Evolutionary conservation across 2,113 vertebrate genomes (phyloP), one percentile per base, ranked within the genome.

Genomic region (Cettia cetti): DNA sequence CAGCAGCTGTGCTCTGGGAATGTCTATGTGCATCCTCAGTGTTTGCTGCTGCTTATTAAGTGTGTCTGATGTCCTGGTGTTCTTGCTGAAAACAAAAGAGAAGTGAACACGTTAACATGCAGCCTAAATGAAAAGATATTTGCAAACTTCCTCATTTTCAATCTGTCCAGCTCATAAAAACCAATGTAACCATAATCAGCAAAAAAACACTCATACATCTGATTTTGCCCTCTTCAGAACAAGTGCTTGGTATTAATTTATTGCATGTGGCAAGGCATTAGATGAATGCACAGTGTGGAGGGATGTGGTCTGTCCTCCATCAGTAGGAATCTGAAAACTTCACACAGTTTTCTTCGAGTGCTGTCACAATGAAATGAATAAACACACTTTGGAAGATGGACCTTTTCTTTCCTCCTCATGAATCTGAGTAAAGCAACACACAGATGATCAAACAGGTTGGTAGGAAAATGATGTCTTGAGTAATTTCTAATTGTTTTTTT

Each of bases 21-120:
- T 99, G 94, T 99, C 99, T 60, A 99, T 99, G 97, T 99, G 99
- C 99, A 99, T 99, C 82, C 99, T 97, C 78, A 99, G 92, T 0
- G 99, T 99, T 96, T 99, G 99, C 93, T 99, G 99, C 95, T 99
- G 99, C 96, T 99, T 99, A 95, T 99, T 99, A 84, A 99, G 97
- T 3, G 99, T 99, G 87, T 99, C 99, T 2, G 99, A 99, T 3
- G 99, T 99, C 90, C 99, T 98, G 5, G 99, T 99, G 92, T 99
- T 99, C 97, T 99, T 99, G 97, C 99, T 99, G 96, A 53, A 95
- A 91, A 96, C 40, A 96, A 86, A 91, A 83, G 40, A 78, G n/a
- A 79, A 44, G 60, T 0, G 12, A n/a, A 54, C 3, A 68, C 1
- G 15, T 96, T 50, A 93, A 68, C 45, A 33, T 9, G 10, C 26